Percentiles rank a stretch among this genome's conserved stretches.
Evolutionary conservation across 2,797 vertebrate genomes (phyloP).

Genomic region (Cuniculus paca): DNA sequence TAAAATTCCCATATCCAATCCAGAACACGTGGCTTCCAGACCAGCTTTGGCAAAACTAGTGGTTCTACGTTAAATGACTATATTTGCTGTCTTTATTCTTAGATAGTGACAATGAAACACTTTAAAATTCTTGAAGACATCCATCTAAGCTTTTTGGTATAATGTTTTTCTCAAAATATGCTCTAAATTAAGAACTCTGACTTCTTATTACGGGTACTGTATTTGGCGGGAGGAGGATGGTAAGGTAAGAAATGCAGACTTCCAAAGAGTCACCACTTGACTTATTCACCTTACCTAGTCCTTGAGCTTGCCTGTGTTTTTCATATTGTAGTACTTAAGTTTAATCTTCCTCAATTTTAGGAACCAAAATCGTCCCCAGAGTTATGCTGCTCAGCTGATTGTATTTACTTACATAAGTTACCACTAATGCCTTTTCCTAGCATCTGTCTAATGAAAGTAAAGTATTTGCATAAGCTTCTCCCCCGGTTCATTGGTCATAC

Average conservation of each 20-base stretch:
- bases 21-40: neutral
- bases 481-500: neutral
- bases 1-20: neutral
- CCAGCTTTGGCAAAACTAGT: neutral
- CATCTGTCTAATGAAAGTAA: neutral
- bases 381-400: neutral
- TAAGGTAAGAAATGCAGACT: neutral
- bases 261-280: neutral
- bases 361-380: neutral
- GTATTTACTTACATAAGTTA: neutral
- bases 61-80: neutral
- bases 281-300: neutral
- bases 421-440: neutral
- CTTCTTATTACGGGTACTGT: neutral
- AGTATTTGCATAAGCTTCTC: neutral
- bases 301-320: neutral
- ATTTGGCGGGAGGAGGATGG: neutral
- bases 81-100: neutral
- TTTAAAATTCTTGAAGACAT: neutral
- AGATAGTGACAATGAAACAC: neutral
- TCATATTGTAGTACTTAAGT: neutral
- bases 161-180: neutral
- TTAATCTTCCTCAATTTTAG: neutral
- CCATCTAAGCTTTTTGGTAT: neutral
- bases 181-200: constrained; percentile 64